phyloP scores from a whole-genome alignment of 2,888 invertebrate genomes.

The Drosophila conformis region DNA sequence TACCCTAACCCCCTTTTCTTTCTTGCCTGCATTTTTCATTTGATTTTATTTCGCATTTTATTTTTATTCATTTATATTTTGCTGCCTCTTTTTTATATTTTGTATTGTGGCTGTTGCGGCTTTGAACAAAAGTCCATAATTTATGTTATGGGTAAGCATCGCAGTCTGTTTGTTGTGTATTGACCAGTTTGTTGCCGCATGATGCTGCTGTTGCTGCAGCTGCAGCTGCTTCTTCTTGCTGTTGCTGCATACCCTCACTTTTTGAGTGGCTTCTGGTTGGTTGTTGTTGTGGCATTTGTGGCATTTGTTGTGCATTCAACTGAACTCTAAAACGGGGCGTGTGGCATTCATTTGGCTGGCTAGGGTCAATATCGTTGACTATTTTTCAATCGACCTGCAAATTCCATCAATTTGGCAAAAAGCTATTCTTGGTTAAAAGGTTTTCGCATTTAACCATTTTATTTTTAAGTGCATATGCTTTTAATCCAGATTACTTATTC shows the following conservation, averaged over 20 bases:
- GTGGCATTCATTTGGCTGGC: conserved; percentile 32
- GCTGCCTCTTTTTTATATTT: conserved; percentile 6
- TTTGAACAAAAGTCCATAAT: conserved; percentile 77
- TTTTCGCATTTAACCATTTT: background rate
- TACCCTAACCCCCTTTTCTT: background rate
- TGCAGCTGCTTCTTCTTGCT: conserved; percentile 26
- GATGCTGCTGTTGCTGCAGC: background rate
- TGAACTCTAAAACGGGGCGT: conserved; percentile 46
- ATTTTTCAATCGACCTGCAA: conserved; percentile 21
- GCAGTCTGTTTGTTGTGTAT: conserved; percentile 40
- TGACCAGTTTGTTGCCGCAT: conserved; percentile 42
- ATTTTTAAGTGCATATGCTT: background rate
- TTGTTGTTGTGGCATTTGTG: conserved; percentile 45
- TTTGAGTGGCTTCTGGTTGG: conserved; percentile 27
- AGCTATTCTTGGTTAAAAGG: background rate
- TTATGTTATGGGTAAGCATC: conserved; percentile 71
- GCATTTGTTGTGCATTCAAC: conserved; percentile 69
- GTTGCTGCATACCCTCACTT: conserved; percentile 39
- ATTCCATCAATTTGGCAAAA: conserved; percentile 16
- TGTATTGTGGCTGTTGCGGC: conserved; percentile 46
- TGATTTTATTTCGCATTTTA: conserved; percentile 40
- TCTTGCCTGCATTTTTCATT: conserved; percentile 12
- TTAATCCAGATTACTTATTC: background rate
- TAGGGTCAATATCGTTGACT: conserved; percentile 2
- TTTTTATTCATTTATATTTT: conserved; percentile 28